phyloP scores from a whole-genome alignment of 2,113 vertebrate species.

The Pyrgilauda ruficollis region DNA sequence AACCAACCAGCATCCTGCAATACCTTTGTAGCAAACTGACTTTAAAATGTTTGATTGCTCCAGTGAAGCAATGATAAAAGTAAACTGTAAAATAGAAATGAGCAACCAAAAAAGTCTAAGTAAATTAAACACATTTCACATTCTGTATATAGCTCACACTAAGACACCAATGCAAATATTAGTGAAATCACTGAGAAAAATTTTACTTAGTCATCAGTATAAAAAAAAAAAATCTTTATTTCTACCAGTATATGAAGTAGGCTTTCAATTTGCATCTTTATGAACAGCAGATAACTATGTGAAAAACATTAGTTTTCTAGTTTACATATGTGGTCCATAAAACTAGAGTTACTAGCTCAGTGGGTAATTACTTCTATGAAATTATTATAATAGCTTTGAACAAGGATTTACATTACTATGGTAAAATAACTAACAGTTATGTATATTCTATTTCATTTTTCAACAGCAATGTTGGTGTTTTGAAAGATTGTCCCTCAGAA shows the following conservation, averaged over 20 bases:
- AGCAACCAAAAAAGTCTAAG: background rate
- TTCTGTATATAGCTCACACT: background rate
- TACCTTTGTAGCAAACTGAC: background rate
- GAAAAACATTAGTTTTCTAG: slow-evolving; percentile 34
- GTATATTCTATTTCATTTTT: slow-evolving; percentile 43
- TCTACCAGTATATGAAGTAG: background rate
- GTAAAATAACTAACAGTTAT: slow-evolving; percentile 46
- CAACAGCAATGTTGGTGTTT: slow-evolving; percentile 4
- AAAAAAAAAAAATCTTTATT: background rate
- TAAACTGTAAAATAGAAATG: background rate
- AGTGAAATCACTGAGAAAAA: background rate
- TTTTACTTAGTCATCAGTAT: background rate
- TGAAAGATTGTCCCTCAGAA: slow-evolving; percentile 27
- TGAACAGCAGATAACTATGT: slow-evolving; percentile 24
- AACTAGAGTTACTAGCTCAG: slow-evolving; percentile 57
- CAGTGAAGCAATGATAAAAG: background rate
- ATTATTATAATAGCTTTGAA: slow-evolving; percentile 58
- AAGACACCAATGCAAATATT: background rate
- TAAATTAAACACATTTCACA: background rate
- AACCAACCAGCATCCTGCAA: background rate
- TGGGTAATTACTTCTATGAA: slow-evolving; percentile 54
- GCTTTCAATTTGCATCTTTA: slow-evolving; percentile 37
- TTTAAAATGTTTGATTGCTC: background rate
- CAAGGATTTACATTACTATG: slow-evolving; percentile 43
- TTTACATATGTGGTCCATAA: slow-evolving; percentile 57